Evolutionary conservation across 2,113 vertebrate species (phyloP).

Genomic region (Eleginops maclovinus): DNA sequence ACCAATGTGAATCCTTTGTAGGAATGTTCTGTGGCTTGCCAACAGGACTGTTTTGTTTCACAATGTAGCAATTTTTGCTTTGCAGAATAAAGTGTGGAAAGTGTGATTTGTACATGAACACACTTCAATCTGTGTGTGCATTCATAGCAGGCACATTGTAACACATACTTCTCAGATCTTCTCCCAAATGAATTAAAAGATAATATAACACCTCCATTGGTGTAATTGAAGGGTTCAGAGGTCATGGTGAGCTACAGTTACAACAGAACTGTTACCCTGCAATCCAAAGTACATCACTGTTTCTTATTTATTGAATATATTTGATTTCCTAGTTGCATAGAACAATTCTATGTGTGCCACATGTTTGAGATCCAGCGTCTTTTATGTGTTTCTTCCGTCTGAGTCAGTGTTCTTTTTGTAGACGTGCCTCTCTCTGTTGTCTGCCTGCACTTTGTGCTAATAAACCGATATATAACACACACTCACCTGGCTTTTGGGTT

Average conservation of each 20-base stretch:
- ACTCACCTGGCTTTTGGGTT: conserved; percentile 51
- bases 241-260: conserved; percentile 15
- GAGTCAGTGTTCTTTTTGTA: conserved; percentile 24
- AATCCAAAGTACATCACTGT: neutral
- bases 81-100: neutral
- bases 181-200: neutral
- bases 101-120: neutral
- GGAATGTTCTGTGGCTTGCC: neutral
- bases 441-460: conserved; percentile 63
- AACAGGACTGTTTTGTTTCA: neutral
- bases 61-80: neutral
- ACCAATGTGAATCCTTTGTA: neutral
- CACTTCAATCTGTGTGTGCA: conserved; percentile 4
- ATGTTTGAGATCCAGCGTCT: neutral
- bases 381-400: conserved; percentile 20
- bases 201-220: neutral
- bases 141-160: neutral
- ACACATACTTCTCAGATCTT: neutral
- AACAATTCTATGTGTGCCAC: conserved; percentile 5
- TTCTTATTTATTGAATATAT: neutral
- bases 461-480: conserved; percentile 70
- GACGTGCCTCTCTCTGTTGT: conserved; percentile 40
- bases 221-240: neutral
- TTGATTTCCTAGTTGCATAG: conserved; percentile 1
- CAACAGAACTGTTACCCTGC: neutral